Conservation (phyloP, 37 sponge, comb jelly and placozoan species). For the Ephydatia muelleri region DNA sequence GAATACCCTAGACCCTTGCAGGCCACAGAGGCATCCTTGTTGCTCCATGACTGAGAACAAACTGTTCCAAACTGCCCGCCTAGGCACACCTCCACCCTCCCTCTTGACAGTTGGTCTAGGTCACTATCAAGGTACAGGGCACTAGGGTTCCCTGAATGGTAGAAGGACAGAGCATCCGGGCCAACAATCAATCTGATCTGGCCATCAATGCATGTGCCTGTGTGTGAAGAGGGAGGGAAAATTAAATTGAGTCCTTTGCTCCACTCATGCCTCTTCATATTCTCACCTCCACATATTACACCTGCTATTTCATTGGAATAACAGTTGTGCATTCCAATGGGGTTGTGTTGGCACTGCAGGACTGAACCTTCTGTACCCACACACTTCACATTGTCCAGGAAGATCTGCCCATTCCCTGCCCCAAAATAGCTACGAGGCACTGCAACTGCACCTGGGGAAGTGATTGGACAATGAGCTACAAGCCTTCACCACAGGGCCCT, state of each 20-base stretch:
- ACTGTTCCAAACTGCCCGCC: slow-evolving; percentile 2
- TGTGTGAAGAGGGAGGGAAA: neutral
- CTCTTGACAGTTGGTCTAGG: neutral
- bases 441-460: slow-evolving; percentile 4
- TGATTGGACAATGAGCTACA: neutral
- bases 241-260: too few species aligned
- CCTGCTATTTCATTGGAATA: slow-evolving; percentile 41
- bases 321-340: slow-evolving; percentile 37
- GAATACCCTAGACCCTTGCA: slow-evolving; percentile 14
- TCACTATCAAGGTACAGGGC: neutral
- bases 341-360: slow-evolving; percentile 19
- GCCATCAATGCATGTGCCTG: neutral
- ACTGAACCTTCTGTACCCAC: slow-evolving; percentile 32
- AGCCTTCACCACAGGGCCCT: neutral
- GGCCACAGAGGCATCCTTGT: neutral
- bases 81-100: slow-evolving; percentile 21
- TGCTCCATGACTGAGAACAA: slow-evolving; percentile 6
- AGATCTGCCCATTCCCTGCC: neutral
- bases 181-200: neutral
- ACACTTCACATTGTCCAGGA: slow-evolving; percentile 28
- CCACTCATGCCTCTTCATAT: neutral
- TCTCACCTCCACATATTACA: slow-evolving; percentile 33
- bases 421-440: neutral
- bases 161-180: neutral
- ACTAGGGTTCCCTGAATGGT: neutral